Conservation (phyloP, 2,797 vertebrate species). For the Argyrosomus regius region DNA sequence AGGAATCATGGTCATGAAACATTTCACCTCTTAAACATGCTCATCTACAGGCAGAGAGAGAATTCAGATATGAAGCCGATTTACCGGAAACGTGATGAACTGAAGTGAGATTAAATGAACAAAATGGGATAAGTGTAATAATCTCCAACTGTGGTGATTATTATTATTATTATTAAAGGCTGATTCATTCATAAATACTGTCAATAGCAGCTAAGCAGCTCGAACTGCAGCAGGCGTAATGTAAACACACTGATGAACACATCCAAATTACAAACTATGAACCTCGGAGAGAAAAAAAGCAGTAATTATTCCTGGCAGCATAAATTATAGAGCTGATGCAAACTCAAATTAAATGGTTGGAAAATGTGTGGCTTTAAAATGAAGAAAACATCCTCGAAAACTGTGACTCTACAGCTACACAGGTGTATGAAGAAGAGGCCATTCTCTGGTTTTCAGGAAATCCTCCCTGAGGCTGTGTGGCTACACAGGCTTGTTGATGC, state of each 20-base stretch:
- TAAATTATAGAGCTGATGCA: conserved; percentile 16
- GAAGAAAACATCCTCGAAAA: not conserved
- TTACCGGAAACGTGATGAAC: not conserved
- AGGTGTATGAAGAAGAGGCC: conserved; percentile 1
- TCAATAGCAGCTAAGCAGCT: not conserved
- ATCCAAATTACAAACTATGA: not conserved
- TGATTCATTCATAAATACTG: conserved; percentile 1
- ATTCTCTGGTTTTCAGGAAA: not conserved
- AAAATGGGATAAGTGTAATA: not conserved
- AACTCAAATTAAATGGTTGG: not conserved
- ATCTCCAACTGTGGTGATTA: not conserved
- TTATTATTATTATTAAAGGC: no score
- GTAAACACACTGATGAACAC: conserved; percentile 5
- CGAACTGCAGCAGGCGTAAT: not conserved
- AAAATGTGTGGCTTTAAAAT: not conserved
- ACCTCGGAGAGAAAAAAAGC: not conserved
- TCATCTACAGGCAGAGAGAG: not conserved
- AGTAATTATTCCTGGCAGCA: not conserved
- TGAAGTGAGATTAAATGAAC: not conserved
- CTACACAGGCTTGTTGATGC: not conserved
- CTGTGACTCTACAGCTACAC: not conserved
- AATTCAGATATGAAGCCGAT: not conserved
- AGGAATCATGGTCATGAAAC: not conserved
- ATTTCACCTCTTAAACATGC: not conserved
- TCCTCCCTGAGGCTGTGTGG: conserved; percentile 23